A percentile compares a stretch with the other conserved stretches of the same genome.
These are phyloP conservation scores for Acanthornis magna DNA, from an alignment of 2,797 vertebrate species.

Conservation along the genomic window DNA sequence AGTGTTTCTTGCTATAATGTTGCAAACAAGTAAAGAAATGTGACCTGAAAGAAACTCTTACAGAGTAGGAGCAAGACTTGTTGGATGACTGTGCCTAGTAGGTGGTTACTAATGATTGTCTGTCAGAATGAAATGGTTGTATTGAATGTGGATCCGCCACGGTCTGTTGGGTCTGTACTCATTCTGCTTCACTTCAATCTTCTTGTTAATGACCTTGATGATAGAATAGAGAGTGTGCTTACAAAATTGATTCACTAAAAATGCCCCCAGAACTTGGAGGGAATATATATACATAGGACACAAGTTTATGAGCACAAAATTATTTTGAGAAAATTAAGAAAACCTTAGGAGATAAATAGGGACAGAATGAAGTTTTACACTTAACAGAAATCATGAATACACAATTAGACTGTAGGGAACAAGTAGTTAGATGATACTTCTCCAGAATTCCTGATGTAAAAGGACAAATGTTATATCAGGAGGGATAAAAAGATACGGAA, in stretches of 20 bases:
- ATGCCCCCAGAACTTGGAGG: not conserved
- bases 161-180: slow-evolving; percentile 37
- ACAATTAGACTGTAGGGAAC: not conserved
- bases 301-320: not conserved
- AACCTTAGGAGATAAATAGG: not conserved
- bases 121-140: slow-evolving; percentile 49
- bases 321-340: not conserved
- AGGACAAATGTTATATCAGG: not conserved
- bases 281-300: not conserved
- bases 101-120: slow-evolving; percentile 33
- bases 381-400: not conserved
- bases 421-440: not conserved
- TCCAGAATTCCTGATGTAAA: not conserved
- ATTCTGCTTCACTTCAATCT: slow-evolving; percentile 35
- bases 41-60: slow-evolving; percentile 8
- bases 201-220: slow-evolving; percentile 47
- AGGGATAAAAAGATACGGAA: not conserved
- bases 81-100: slow-evolving; percentile 19
- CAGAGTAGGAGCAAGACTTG: not conserved
- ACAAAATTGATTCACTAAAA: not conserved
- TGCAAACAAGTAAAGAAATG: not conserved
- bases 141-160: slow-evolving; percentile 11
- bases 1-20: not conserved
- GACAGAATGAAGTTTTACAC: not conserved
- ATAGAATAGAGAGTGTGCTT: not conserved